These are phyloP conservation scores for Cybosia mesomella DNA, from an alignment of 2,888 invertebrate genomes.

Conservation along the genomic window DNA sequence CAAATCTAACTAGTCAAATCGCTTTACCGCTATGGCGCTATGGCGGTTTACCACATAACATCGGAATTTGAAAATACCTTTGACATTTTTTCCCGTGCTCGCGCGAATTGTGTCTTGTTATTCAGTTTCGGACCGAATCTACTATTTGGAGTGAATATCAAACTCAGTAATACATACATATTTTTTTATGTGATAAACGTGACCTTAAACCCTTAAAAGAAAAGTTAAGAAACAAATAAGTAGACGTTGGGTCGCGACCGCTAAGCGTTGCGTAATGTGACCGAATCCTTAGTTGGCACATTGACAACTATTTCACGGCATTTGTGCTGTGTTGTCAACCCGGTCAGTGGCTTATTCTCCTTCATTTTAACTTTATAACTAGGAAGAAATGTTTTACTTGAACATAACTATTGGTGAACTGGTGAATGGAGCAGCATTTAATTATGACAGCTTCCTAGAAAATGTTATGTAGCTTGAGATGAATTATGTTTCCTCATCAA, in stretches of 20 bases:
- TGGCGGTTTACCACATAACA: too few relatives aligned
- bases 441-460: constrained; percentile 10
- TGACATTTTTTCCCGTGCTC: too few relatives aligned
- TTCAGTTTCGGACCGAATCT: background rate
- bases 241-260: background rate
- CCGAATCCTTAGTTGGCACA: constrained; percentile 69
- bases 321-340: constrained; percentile 73
- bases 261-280: constrained; percentile 34
- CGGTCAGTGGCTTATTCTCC: constrained; percentile 68
- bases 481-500: constrained; percentile 17
- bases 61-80: too few relatives aligned
- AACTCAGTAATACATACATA: background rate
- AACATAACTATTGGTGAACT: constrained; percentile 27
- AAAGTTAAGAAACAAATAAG: background rate
- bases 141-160: background rate
- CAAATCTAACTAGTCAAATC: too few relatives aligned
- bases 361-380: constrained; percentile 45
- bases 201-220: background rate
- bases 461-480: background rate
- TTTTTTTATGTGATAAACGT: background rate
- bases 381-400: constrained; percentile 46
- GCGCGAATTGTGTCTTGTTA: too few relatives aligned
- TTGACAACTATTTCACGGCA: constrained; percentile 79
- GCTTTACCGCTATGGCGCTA: too few relatives aligned
- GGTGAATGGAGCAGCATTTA: constrained; percentile 22